Evolutionary conservation across 2,888 invertebrate species (phyloP).

Genomic region (Acleris cristana): DNA sequence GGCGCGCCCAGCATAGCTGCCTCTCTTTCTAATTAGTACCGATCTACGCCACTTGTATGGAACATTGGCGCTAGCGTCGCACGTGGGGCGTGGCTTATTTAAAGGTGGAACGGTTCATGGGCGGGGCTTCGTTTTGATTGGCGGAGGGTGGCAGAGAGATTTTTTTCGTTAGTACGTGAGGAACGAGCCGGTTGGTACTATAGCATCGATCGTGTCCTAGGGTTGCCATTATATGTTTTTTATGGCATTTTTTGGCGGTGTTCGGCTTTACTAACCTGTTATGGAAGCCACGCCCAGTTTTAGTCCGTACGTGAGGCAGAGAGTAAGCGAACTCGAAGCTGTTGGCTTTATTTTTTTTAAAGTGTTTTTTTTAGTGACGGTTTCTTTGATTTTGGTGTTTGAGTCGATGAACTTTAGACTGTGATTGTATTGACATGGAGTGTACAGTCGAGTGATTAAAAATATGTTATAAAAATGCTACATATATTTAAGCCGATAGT

Average conservation of each 20-base stretch:
- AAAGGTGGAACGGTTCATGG: conserved; percentile 60
- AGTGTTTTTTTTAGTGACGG: conserved; percentile 71
- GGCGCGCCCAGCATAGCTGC: conserved; percentile 70
- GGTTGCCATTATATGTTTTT: conserved; percentile 82
- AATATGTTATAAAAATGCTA: background rate
- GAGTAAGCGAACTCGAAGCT: conserved; percentile 72
- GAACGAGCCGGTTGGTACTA: conserved; percentile 74
- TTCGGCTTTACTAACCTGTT: conserved; percentile 80
- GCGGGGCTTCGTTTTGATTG: conserved; percentile 62
- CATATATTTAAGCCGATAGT: background rate
- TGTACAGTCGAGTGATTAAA: conserved; percentile 17
- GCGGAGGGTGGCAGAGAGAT: conserved; percentile 62
- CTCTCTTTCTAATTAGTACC: conserved; percentile 76
- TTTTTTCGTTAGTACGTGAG: conserved; percentile 76
- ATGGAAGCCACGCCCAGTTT: conserved; percentile 74
- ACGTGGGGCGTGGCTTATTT: conserved; percentile 57
- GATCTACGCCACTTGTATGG: conserved; percentile 69
- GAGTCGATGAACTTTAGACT: conserved; percentile 33
- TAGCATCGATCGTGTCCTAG: conserved; percentile 76
- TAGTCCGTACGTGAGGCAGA: conserved; percentile 66
- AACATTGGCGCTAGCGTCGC: conserved; percentile 65
- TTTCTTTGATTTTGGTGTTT: conserved; percentile 66
- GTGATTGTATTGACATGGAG: conserved; percentile 25
- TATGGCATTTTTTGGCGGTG: conserved; percentile 82
- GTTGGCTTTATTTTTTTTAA: conserved; percentile 69